Evolutionary conservation across 2,797 vertebrate genomes (phyloP), one percentile per base, ranked within the genome.

Genomic region (Poecile montanus): DNA sequence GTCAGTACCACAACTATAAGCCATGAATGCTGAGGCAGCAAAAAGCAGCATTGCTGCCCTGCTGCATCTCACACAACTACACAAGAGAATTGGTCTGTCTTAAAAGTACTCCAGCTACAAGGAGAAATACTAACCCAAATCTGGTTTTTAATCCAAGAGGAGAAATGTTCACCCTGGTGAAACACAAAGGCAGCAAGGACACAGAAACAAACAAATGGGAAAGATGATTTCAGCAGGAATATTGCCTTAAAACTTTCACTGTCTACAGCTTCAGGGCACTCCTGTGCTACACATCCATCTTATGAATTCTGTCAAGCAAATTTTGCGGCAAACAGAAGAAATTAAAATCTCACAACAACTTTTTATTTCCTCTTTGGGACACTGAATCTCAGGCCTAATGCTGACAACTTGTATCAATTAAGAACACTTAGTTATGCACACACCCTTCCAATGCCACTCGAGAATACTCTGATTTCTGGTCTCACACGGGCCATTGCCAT

Each of bases 271-370:
- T 44, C 54, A 71, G 38, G 20, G 21, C 13, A 27, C 45, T 63
- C 2, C 0, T 53, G 16, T 7, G 25, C 44, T 67, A 61, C 25
- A 11, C 8, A 56, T 7, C 27, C 16, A n/a, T 23, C 17, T 75
- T 34, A 48, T 1, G 17, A 91, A 54, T 34, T 63, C 30, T 20
- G 36, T 16, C 38, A 57, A 0, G 0, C 10, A 78, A 38, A 29
- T 26, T 67, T 34, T 2, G 10, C 22, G 40, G 71, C 51, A 89
- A 76, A 66, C 3, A 58, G 23, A 89, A 83, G 50, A 87, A 78
- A 81, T 65, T 42, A 71, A 77, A 50, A 57, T 30, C 48, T 63
- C 61, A 47, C 17, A 61, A 23, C 16, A 65, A 27, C 48, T 70
- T 14, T 23, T 66, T 57, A 56, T 80, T 78, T 82, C 44, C 40